Base-by-base conservation (phyloP, 1,140 invertebrate genomes). In the Microplitis demolitor region DNA sequence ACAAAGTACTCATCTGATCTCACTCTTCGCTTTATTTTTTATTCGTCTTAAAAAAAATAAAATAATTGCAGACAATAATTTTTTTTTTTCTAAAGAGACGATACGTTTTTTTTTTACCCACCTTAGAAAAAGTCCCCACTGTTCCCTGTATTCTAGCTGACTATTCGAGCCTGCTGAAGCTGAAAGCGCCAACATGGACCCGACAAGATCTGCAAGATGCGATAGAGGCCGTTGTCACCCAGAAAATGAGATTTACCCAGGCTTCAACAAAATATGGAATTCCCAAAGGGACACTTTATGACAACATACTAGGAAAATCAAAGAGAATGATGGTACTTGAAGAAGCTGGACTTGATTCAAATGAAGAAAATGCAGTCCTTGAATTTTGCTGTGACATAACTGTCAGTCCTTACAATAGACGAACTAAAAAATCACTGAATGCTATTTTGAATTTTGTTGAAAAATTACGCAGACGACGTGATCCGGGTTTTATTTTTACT, bases 271-370 rank as follows among this genome's bases (percentile, higher is more conserved):
- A 90, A 72, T 94, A 90, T 84, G 90, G 91, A 69, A 93, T 94
- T 81, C 93, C 93, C 0, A 94, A 94, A 84, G 92, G 92, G 16
- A 94, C 93, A 3, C 88, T 94, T 13, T 94, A 93, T 86, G 92
- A 93, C 87, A 94, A 93, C 83, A 93, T 94, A 78, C 85, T 94
- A 66, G 93, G 93, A 11, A 94, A 94, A 85, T 91, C 92, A 8
- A 93, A 92, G 85, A 85, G 93, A 54, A 93, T 93, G 92, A 90
- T 91, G 74, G 91, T 93, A 0, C 84, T 93, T 68, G 92, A 93
- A 76, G 92, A 93, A 77, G 90, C 91, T 0, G 91, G 88, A 3
- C 82, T 94, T 16, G 87, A 88, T n/a, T 51, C 85, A 11, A 80
- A 79, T 73, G 92, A 94, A 80, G 92, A 94, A 79, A 87, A 87